A percentile compares a stretch with the other conserved stretches of the same genome.
Evolutionary conservation across 92 coral and sea anemone genomes (phyloP).

Genomic region (Paragorgia papillata): DNA sequence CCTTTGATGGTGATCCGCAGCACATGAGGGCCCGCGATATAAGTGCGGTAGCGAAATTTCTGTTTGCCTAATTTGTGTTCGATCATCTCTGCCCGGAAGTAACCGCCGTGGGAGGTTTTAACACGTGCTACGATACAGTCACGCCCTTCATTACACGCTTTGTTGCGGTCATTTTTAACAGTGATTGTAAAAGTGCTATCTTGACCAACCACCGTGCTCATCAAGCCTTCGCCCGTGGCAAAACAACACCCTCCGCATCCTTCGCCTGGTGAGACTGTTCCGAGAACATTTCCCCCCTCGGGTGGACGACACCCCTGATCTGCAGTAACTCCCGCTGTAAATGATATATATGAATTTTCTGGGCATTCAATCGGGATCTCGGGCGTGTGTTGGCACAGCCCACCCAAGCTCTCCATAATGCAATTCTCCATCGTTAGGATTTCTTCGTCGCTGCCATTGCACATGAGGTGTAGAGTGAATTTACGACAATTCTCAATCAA

Average conservation of each 20-base stretch:
- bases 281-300: not conserved
- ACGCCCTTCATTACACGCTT: conserved; percentile 19
- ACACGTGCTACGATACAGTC: conserved; percentile 18
- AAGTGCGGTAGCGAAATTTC: conserved; percentile 38
- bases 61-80: conserved; percentile 27
- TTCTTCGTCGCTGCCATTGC: conserved; percentile 29
- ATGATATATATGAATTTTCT: conserved; percentile 17
- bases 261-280: conserved; percentile 14
- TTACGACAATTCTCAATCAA: conserved; percentile 27
- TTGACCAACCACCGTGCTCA: conserved; percentile 13
- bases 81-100: conserved; percentile 24
- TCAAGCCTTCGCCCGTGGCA: conserved; percentile 34
- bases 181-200: conserved; percentile 24
- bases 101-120: conserved; percentile 26
- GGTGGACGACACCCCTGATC: no score
- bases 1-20: conserved; percentile 32
- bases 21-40: conserved; percentile 30
- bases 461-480: conserved; percentile 20
- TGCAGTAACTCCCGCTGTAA: not conserved
- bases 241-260: conserved; percentile 28
- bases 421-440: conserved; percentile 24
- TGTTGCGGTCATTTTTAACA: conserved; percentile 16
- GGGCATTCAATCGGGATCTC: conserved; percentile 36
- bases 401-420: conserved; percentile 40
- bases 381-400: conserved; percentile 39